Conservation (phyloP, 2,888 invertebrate species). For the Entomobrya multifasciata region DNA sequence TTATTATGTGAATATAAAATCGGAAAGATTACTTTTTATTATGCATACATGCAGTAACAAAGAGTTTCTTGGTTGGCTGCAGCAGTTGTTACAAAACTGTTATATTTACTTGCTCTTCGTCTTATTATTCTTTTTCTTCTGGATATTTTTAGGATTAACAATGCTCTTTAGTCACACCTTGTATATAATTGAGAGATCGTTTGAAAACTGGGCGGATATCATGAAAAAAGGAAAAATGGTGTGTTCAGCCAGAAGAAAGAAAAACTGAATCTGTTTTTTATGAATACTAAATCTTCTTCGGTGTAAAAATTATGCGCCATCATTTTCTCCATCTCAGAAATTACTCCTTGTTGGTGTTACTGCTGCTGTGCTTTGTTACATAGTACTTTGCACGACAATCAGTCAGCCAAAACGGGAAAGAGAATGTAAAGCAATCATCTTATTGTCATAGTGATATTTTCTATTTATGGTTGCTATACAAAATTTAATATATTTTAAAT, state of each 20-base stretch:
- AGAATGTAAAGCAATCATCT: neutral
- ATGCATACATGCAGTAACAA: constrained; percentile 2
- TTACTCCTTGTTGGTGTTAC: constrained; percentile 7
- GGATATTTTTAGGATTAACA: constrained; percentile 65
- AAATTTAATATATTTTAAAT: no score
- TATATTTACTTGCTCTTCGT: neutral
- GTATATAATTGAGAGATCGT: constrained; percentile 71
- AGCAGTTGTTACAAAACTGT: neutral
- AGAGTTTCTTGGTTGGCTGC: constrained; percentile 20
- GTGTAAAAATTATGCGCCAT: constrained; percentile 60
- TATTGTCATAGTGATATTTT: neutral
- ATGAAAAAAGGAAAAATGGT: constrained; percentile 43
- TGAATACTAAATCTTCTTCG: constrained; percentile 67
- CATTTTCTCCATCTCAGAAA: constrained; percentile 56
- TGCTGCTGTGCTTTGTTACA: neutral
- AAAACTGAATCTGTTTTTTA: constrained; percentile 31
- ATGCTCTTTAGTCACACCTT: constrained; percentile 72
- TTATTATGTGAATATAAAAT: constrained; percentile 42
- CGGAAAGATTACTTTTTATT: constrained; percentile 47
- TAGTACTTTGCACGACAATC: neutral
- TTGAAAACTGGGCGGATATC: constrained; percentile 69
- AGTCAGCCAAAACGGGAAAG: neutral
- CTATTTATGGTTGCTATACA: neutral
- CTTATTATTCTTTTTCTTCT: constrained; percentile 23
- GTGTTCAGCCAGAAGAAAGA: constrained; percentile 17